Conservation (phyloP, 2,113 vertebrate species). For the Anseranas semipalmata region DNA sequence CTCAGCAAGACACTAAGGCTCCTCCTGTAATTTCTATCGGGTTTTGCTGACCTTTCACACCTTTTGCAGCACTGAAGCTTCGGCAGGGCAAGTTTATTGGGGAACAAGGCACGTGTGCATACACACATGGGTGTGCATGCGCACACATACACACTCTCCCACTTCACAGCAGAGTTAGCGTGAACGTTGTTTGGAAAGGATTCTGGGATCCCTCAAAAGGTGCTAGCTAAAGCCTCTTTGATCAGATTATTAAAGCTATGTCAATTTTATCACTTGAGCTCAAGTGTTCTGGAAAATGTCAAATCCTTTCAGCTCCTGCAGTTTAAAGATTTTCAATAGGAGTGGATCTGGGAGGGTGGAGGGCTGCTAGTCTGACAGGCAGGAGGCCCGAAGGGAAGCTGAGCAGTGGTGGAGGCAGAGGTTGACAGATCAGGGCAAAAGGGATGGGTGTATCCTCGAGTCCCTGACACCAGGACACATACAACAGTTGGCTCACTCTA, state of each 20-base stretch:
- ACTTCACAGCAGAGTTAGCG: not conserved
- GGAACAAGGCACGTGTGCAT: not conserved
- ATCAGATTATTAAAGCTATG: conserved; percentile 71
- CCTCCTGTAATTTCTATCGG: not conserved
- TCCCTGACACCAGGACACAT: not conserved
- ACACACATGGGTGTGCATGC: accelerated
- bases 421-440: conserved; percentile 15
- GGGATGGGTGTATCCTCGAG: not conserved
- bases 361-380: conserved; percentile 12
- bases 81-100: not conserved
- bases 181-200: not conserved
- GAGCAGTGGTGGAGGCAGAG: not conserved
- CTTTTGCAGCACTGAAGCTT: not conserved
- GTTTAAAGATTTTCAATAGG: conserved; percentile 69
- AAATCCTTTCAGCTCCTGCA: conserved; percentile 65
- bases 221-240: conserved; percentile 66
- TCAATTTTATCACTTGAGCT: conserved; percentile 73
- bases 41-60: not conserved
- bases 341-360: conserved; percentile 14
- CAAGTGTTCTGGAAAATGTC: conserved; percentile 70
- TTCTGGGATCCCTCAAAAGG: conserved; percentile 45
- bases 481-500: not conserved
- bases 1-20: not conserved
- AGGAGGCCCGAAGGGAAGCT: conserved; percentile 31
- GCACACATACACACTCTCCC: accelerated